These are phyloP conservation scores for Orthosia gracilis DNA, from an alignment of 2,888 invertebrate species.

Conservation along the genomic window DNA sequence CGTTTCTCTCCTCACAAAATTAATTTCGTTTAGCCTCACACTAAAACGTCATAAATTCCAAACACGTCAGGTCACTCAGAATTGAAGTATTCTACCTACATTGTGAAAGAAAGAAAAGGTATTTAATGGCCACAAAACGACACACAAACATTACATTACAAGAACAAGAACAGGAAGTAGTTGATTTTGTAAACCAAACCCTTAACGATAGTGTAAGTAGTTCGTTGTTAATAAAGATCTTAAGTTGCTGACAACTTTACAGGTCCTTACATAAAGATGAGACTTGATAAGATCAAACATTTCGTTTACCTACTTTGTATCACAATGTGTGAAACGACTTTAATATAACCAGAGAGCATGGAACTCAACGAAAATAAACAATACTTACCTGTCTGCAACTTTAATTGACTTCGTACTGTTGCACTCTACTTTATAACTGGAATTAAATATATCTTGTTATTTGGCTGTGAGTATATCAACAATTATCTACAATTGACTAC, in stretches of 20 bases:
- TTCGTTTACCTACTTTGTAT: slow-evolving; percentile 42
- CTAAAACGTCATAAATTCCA: no score
- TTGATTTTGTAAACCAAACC: no score
- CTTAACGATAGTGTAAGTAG: no score
- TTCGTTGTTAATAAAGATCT: neutral
- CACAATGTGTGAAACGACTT: slow-evolving; percentile 53
- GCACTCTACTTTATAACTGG: slow-evolving; percentile 19
- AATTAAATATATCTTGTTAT: slow-evolving; percentile 1
- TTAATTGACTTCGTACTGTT: slow-evolving; percentile 44
- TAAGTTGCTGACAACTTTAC: neutral
- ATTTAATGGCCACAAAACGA: no score
- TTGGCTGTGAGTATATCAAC: neutral
- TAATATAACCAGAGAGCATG: slow-evolving; percentile 54
- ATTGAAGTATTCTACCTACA: neutral
- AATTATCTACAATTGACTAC: neutral
- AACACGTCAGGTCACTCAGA: neutral
- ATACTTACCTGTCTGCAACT: slow-evolving; percentile 27
- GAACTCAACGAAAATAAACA: slow-evolving; percentile 53
- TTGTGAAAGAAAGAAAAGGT: no score
- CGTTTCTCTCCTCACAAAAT: neutral
- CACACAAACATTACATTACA: no score
- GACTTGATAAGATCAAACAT: slow-evolving; percentile 22
- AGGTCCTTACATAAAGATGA: slow-evolving; percentile 7
- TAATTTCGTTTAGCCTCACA: neutral
- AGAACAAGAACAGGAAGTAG: no score